phyloP scores from a whole-genome alignment of 2,113 vertebrate species.

The Vulpes lagopus region DNA sequence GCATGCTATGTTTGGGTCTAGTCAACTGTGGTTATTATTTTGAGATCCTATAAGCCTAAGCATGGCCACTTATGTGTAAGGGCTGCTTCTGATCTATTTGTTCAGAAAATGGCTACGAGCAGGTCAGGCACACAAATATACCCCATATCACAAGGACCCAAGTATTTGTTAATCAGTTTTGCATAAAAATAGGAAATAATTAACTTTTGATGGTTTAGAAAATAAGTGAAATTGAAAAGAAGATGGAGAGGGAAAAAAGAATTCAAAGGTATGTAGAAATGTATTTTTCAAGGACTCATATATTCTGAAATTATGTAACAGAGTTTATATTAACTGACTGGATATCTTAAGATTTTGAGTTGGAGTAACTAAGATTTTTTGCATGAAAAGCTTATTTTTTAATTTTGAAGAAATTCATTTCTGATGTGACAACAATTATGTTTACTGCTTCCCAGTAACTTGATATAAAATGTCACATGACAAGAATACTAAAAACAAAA shows the following conservation, averaged over 20 bases:
- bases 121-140: neutral
- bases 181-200: neutral
- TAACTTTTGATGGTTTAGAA: neutral
- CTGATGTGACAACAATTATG: neutral
- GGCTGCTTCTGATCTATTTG: neutral
- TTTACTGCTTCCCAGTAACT: neutral
- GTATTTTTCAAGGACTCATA: neutral
- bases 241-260: conserved; percentile 9
- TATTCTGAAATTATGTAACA: neutral
- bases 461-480: neutral
- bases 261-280: neutral
- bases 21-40: neutral
- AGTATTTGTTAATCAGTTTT: neutral
- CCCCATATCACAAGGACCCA: neutral
- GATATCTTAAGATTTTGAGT: neutral
- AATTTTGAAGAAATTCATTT: neutral
- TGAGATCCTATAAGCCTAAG: neutral
- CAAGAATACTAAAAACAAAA: conserved; percentile 10
- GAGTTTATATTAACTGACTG: neutral
- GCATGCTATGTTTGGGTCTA: too few species aligned
- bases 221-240: neutral
- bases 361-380: neutral
- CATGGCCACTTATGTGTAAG: neutral
- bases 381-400: neutral
- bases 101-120: neutral